phyloP scores from a whole-genome alignment of 2,113 vertebrate genomes.

The Brienomyrus longianalis region DNA sequence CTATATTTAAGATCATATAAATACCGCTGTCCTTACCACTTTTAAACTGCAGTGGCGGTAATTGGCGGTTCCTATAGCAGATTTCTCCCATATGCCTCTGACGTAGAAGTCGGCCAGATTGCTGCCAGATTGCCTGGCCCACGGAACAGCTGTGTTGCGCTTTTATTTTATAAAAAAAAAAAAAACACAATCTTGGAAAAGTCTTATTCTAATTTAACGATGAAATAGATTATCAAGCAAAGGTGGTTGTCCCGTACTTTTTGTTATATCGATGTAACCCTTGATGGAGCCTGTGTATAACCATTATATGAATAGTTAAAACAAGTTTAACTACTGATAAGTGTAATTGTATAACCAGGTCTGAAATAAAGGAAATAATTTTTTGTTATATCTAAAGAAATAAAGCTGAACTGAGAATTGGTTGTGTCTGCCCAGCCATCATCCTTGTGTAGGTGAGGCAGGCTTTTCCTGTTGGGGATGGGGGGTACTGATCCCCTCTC shows the following conservation, averaged over 20 bases:
- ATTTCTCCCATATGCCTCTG: constrained; percentile 26
- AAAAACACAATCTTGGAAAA: not conserved
- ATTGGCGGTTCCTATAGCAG: constrained; percentile 25
- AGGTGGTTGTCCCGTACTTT: not conserved
- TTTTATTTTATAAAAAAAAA: not conserved
- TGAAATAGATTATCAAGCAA: not conserved
- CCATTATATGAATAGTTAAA: not conserved
- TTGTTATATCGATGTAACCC: not conserved
- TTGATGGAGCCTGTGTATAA: not conserved
- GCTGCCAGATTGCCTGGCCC: constrained; percentile 9
- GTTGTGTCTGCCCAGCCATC: not conserved
- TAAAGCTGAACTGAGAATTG: not conserved
- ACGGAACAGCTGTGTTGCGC: not conserved
- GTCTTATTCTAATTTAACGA: not conserved
- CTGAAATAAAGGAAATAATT: not conserved
- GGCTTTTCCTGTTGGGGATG: not conserved
- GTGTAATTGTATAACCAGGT: not conserved
- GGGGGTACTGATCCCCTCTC: not conserved
- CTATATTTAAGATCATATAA: constrained; percentile 41
- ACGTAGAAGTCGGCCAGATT: not conserved
- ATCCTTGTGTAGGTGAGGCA: not conserved
- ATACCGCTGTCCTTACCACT: constrained; percentile 19
- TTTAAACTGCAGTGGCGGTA: constrained; percentile 18
- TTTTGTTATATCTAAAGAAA: not conserved
- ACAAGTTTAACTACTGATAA: not conserved